Evolutionary conservation across 2,888 invertebrate species (phyloP), one percentile per base, ranked within the genome.

Genomic region (Trilocha varians): DNA sequence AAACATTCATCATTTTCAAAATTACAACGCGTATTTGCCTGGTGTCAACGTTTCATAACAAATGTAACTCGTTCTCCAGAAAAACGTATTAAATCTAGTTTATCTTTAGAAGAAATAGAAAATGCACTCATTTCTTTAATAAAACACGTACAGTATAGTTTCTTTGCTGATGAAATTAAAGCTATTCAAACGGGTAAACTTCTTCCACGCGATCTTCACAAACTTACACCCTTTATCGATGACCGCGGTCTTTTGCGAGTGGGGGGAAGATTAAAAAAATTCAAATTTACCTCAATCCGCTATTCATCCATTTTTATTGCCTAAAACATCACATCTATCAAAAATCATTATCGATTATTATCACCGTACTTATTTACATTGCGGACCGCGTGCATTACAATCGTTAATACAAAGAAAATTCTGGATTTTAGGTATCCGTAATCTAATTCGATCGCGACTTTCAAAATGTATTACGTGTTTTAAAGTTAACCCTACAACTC

Each of bases 341-440:
- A 18, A 8, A 18, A 8, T 18, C 8, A 18, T 18, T 18, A 18
- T 18, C 8, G 18, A 18, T 8, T 18, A 18, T 18, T 18, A 8
- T 8, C 8, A 18, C 8, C 8, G 18, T 18, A 5, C 8, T 5
- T 18, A 5, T 18, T 8, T 37, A 4, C 37, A 18, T 37, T 17
- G 17, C 5, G 37, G 37, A 6, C 37, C 37, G 2, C 32, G 36
- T 32, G 32, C 41, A 5, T 16, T 45, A 2, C 37, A 35, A 33
- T 18, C 38, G 14, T 17, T 45, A 11, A 15, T 45, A n/a, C 37
- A 42, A 15, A 5, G 18, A 35, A 36, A 36, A 38, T 42, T 18
- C 17, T 42, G 40, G 45, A 46, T 43, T 16, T n/a, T 42, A 35
- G 34, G 38, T 13, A 35, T 35, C 13, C 34, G 39, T 32, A 40